phyloP scores from a whole-genome alignment of 2,888 invertebrate genomes.

The Furcula furcula region DNA sequence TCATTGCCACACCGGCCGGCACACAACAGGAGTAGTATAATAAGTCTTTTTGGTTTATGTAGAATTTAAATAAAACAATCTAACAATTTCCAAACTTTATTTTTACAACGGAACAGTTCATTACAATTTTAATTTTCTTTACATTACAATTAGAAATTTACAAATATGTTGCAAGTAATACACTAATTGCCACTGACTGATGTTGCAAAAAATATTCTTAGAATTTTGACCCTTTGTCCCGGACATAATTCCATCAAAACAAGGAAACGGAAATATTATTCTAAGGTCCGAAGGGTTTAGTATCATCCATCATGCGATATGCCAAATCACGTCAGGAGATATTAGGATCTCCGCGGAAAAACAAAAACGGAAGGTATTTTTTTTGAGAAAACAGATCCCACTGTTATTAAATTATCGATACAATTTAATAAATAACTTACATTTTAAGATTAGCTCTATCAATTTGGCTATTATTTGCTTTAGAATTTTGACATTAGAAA shows the following conservation, averaged over 20 bases:
- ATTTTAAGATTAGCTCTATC: no score
- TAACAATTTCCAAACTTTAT: slow-evolving; percentile 45
- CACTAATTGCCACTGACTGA: slow-evolving; percentile 7
- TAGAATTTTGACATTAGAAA: no score
- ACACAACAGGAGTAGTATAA: no score
- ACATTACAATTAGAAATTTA: slow-evolving; percentile 36
- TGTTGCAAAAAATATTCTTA: slow-evolving; percentile 12
- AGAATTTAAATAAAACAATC: slow-evolving; percentile 20
- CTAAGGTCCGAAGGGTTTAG: slow-evolving; percentile 23
- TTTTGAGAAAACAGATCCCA: no score
- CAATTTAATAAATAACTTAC: no score
- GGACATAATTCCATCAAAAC: slow-evolving; percentile 28
- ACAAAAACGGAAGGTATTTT: slow-evolving; percentile 13
- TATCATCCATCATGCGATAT: slow-evolving; percentile 26
- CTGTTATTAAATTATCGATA: no score
- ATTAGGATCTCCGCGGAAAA: slow-evolving; percentile 15
- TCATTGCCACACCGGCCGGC: no score
- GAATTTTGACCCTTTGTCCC: slow-evolving; percentile 1
- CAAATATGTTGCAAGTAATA: slow-evolving; percentile 26
- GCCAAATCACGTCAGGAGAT: slow-evolving; percentile 30
- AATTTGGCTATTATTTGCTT: no score
- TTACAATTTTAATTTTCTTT: slow-evolving; percentile 42
- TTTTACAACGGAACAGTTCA: slow-evolving; percentile 60
- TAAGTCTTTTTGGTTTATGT: no score
- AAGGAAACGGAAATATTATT: slow-evolving; percentile 27